Percentiles rank a stretch among this genome's conserved stretches.
phyloP scores from a whole-genome alignment of 2,888 invertebrate species.

The Lasiommata megera region DNA sequence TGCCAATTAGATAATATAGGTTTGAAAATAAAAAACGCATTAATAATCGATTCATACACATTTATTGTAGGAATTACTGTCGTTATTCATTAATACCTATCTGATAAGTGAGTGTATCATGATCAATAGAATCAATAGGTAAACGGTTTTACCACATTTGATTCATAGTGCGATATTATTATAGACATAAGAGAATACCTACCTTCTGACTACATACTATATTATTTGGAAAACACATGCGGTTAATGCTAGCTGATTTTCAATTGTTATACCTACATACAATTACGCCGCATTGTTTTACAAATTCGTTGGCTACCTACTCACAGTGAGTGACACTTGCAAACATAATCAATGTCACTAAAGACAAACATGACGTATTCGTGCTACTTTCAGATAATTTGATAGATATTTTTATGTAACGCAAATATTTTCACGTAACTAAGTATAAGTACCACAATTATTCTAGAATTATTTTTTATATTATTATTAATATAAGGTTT shows the following conservation, averaged over 20 bases:
- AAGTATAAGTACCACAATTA: too few species aligned
- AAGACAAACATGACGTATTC: slow-evolving; percentile 13
- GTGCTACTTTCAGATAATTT: not conserved
- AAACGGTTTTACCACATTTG: not conserved
- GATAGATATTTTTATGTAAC: not conserved
- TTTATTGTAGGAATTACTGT: not conserved
- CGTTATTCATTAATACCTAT: not conserved
- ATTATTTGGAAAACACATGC: slow-evolving; percentile 20
- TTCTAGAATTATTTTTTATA: too few species aligned
- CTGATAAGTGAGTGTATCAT: not conserved
- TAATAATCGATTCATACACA: not conserved
- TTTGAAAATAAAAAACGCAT: not conserved
- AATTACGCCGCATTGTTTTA: slow-evolving; percentile 20
- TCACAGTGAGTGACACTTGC: slow-evolving; percentile 8
- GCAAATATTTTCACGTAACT: too few species aligned
- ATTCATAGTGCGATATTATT: not conserved
- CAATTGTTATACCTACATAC: slow-evolving; percentile 19
- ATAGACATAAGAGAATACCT: not conserved
- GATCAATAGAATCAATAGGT: not conserved
- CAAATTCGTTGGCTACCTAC: slow-evolving; percentile 11
- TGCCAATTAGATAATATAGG: not conserved
- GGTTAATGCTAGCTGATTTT: slow-evolving; percentile 10
- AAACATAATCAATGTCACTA: slow-evolving; percentile 16
- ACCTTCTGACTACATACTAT: not conserved
- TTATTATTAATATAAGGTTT: too few species aligned